These are phyloP conservation scores for Beroe forskalii DNA, from an alignment of 37 sponge, comb jelly and placozoan genomes.

Conservation along the genomic window DNA sequence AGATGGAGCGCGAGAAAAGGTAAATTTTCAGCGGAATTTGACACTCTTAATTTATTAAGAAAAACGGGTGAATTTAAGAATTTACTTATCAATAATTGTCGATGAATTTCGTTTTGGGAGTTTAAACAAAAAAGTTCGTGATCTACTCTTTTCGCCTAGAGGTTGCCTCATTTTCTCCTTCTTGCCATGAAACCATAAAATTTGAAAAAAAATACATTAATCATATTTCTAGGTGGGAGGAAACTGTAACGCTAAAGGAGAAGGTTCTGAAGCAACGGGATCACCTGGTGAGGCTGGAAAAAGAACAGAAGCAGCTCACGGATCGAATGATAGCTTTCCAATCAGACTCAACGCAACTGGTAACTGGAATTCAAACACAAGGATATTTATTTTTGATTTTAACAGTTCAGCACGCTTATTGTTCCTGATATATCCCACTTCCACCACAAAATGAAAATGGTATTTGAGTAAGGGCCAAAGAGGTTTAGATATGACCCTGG, in stretches of 20 bases:
- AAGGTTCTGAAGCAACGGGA: slow-evolving; percentile 41
- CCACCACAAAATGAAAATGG: too few relatives aligned
- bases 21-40: not conserved
- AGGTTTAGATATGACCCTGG: too few relatives aligned
- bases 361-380: not conserved
- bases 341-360: slow-evolving; percentile 41
- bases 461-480: too few relatives aligned
- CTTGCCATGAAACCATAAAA: too few relatives aligned
- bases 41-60: too few relatives aligned
- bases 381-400: not conserved
- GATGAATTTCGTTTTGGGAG: too few relatives aligned
- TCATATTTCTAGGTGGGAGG: slow-evolving; percentile 63
- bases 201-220: too few relatives aligned
- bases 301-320: slow-evolving; percentile 57
- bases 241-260: slow-evolving; percentile 40
- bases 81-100: too few relatives aligned
- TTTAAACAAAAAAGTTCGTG: too few relatives aligned
- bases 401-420: not conserved
- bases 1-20: not conserved
- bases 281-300: slow-evolving; percentile 44
- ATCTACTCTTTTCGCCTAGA: too few relatives aligned
- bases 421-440: not conserved
- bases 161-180: too few relatives aligned
- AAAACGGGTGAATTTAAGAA: too few relatives aligned
- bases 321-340: slow-evolving; percentile 45